These are phyloP conservation scores for Lomographa bimaculata DNA, from an alignment of 2,888 invertebrate genomes.

Conservation along the genomic window DNA sequence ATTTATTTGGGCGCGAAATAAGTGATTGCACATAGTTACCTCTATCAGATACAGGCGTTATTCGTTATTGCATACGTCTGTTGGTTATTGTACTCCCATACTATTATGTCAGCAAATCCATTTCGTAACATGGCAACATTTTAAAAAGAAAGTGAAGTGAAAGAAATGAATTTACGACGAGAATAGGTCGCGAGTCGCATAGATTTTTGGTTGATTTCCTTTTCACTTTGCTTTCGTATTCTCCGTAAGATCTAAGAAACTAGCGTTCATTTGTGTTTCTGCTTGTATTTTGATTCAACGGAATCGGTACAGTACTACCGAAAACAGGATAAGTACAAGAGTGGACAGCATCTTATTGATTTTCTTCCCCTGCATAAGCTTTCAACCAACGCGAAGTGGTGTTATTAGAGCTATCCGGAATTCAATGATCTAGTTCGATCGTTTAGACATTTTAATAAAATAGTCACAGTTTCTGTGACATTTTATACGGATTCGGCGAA, in stretches of 20 bases:
- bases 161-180: slow-evolving; percentile 83
- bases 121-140: slow-evolving; percentile 63
- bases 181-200: slow-evolving; percentile 82
- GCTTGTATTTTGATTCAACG: slow-evolving; percentile 74
- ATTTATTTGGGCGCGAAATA: no score
- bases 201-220: slow-evolving; percentile 84
- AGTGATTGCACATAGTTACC: no score
- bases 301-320: slow-evolving; percentile 62
- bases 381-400: slow-evolving; percentile 82
- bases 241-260: slow-evolving; percentile 79
- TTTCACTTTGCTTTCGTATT: slow-evolving; percentile 81
- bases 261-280: slow-evolving; percentile 75
- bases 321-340: slow-evolving; percentile 75
- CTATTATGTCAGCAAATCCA: slow-evolving; percentile 16
- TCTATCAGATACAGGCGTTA: no score
- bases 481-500: slow-evolving; percentile 60
- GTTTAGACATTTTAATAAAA: slow-evolving; percentile 47
- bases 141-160: slow-evolving; percentile 81
- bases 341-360: slow-evolving; percentile 84
- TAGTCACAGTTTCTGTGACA: slow-evolving; percentile 54
- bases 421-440: slow-evolving; percentile 63
- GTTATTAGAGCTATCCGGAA: slow-evolving; percentile 61
- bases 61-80: no score
- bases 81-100: no score
- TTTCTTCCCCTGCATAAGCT: slow-evolving; percentile 83